Evolutionary conservation across 2,888 invertebrate genomes (phyloP).

Genomic region (Pammene fasciana): DNA sequence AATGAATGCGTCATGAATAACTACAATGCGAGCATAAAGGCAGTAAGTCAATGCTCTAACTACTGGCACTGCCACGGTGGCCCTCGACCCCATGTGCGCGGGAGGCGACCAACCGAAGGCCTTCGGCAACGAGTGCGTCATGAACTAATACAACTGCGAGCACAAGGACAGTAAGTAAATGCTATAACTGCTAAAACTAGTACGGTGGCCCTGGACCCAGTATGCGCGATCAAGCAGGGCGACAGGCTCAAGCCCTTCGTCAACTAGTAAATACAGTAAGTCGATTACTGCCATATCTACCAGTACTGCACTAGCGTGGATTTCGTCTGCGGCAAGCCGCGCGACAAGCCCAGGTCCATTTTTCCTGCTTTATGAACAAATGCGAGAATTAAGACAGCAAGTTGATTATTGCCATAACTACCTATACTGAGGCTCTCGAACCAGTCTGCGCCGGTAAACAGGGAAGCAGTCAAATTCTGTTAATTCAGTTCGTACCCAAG

Average conservation of each 20-base stretch:
- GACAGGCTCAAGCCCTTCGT: slow-evolving; percentile 84
- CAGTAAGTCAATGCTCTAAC: not conserved
- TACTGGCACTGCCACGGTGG: slow-evolving; percentile 49
- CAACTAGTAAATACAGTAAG: slow-evolving; percentile 78
- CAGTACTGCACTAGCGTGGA: slow-evolving; percentile 18
- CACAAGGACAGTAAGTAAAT: slow-evolving; percentile 82
- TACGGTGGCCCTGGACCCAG: not conserved
- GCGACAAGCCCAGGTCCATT: not conserved
- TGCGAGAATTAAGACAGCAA: not conserved
- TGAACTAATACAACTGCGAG: slow-evolving; percentile 87
- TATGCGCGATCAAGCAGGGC: slow-evolving; percentile 84
- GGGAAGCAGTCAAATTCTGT: no score
- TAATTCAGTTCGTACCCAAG: no score
- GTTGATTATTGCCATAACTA: no score
- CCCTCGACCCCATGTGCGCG: slow-evolving; percentile 85
- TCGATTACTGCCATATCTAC: not conserved
- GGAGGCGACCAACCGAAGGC: slow-evolving; percentile 84
- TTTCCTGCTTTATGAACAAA: not conserved
- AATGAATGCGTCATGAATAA: slow-evolving; percentile 63
- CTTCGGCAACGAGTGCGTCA: slow-evolving; percentile 85
- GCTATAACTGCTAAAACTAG: no score
- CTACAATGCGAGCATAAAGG: slow-evolving; percentile 53
- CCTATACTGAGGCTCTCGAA: slow-evolving; percentile 68
- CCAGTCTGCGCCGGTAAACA: slow-evolving; percentile 86
- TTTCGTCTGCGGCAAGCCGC: not conserved